These are phyloP conservation scores for Tetrax tetrax DNA, from an alignment of 2,113 vertebrate genomes.

Conservation along the genomic window DNA sequence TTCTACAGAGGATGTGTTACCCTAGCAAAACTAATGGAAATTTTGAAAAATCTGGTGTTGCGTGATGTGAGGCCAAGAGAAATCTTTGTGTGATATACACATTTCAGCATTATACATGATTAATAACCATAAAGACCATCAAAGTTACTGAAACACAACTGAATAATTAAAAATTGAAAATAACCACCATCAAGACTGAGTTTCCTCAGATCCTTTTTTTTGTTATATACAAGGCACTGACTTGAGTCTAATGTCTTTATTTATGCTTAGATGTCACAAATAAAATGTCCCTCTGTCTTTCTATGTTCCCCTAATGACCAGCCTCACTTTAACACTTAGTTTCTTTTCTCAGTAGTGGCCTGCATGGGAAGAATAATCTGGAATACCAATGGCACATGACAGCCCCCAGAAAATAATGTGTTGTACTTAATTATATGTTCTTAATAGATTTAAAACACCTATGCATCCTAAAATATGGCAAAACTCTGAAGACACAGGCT, in stretches of 20 bases:
- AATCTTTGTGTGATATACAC: background rate
- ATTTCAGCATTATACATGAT: background rate
- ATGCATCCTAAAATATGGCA: background rate
- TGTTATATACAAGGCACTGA: background rate
- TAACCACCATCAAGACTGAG: background rate
- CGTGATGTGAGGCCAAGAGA: background rate
- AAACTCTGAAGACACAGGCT: background rate
- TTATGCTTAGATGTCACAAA: background rate
- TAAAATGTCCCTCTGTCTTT: background rate
- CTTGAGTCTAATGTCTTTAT: background rate
- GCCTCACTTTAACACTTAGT: background rate
- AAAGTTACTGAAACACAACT: background rate
- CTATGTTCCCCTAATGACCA: background rate
- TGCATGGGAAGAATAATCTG: background rate
- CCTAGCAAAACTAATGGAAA: background rate
- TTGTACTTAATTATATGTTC: background rate
- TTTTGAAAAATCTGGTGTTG: background rate
- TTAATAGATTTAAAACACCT: background rate
- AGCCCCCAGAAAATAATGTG: fast-evolving
- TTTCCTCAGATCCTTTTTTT: background rate
- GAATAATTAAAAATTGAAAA: background rate
- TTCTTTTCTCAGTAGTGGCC: background rate
- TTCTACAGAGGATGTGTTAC: background rate
- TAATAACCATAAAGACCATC: background rate
- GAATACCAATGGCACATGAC: background rate